phyloP scores from a whole-genome alignment of 2,797 vertebrate genomes.

The Sebastes glaucus region DNA sequence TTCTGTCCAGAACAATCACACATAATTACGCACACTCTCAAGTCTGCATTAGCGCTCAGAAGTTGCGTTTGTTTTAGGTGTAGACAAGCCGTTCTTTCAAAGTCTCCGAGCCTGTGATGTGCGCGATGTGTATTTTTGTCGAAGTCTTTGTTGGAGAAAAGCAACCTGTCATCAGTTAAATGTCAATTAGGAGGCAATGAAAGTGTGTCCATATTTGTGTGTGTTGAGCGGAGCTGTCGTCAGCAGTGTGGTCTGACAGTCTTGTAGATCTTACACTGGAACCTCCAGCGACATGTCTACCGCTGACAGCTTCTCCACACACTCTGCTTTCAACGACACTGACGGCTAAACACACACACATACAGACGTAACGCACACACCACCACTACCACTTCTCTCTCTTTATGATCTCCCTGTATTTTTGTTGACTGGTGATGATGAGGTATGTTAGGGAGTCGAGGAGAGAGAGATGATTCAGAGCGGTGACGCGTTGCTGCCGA shows the following conservation, averaged over 20 bases:
- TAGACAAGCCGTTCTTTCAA: constrained; percentile 53
- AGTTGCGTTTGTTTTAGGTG: constrained; percentile 57
- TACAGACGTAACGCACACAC: neutral
- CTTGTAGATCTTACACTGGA: constrained; percentile 71
- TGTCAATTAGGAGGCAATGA: constrained; percentile 70
- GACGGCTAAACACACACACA: constrained; percentile 41
- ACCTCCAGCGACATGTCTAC: constrained; percentile 64
- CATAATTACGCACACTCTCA: constrained; percentile 38
- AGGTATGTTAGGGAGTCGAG: constrained; percentile 66
- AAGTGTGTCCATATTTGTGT: constrained; percentile 43
- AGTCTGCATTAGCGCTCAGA: constrained; percentile 42
- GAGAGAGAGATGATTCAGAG: constrained; percentile 70
- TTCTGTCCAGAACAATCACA: constrained; percentile 52
- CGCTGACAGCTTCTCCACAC: constrained; percentile 79
- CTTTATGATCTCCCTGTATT: constrained; percentile 71
- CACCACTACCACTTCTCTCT: constrained; percentile 37
- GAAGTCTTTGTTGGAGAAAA: constrained; percentile 56
- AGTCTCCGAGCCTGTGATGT: constrained; percentile 45
- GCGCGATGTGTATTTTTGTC: constrained; percentile 58
- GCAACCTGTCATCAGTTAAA: constrained; percentile 72
- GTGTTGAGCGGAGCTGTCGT: constrained; percentile 56
- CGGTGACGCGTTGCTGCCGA: constrained; percentile 48
- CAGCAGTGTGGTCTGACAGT: constrained; percentile 73
- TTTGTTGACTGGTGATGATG: constrained; percentile 71
- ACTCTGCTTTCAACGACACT: constrained; percentile 61